Base-by-base conservation (phyloP, 2,113 vertebrate species). In the Rhinopomastus cyanomelas region DNA sequence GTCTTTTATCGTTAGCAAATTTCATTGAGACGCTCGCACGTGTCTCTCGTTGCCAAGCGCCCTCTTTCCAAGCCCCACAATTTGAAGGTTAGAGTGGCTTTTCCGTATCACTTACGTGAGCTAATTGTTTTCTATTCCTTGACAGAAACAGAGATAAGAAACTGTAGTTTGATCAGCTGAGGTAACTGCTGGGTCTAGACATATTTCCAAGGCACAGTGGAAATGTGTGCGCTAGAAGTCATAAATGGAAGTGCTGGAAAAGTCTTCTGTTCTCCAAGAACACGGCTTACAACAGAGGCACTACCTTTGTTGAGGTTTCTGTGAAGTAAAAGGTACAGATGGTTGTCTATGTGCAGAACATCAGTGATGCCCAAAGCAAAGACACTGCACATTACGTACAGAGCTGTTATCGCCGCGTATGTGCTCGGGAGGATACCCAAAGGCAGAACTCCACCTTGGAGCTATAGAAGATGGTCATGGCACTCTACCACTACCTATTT, bases 321-420 rank as follows among this genome's bases (percentile, higher is more conserved):
- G 46, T 48, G 19, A 48, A 90, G 75, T 81, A 88, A 67, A 84
- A 91, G n/a, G 32, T 93, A 81, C 51, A 86, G 80, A 92, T 91
- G 73, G 57, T 66, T 90, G 69, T 84, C 86, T 73, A 34, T 64
- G 29, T 83, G 48, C 65, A 26, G 64, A 91, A 82, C 57, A 88
- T 81, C 66, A 86, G 55, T 3, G 5, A 66, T 81, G 83, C 57
- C 62, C 74, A 92, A 79, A 92, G 53, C 61, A 81, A 92, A 86
- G 65, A 57, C 19, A 55, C 42, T 75, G 69, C 52, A 87, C 69
- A 76, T 92, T 85, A 90, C 92, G 92, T 81, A 88, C 61, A 81
- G 90, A 84, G 53, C 55, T 78, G 29, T 85, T 89, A 74, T 68
- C 73, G 84, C 61, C 61, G 86, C 36, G 29, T 60, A 62, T 4